phyloP scores from a whole-genome alignment of 2,113 vertebrate genomes.

The Bucco capensis region DNA sequence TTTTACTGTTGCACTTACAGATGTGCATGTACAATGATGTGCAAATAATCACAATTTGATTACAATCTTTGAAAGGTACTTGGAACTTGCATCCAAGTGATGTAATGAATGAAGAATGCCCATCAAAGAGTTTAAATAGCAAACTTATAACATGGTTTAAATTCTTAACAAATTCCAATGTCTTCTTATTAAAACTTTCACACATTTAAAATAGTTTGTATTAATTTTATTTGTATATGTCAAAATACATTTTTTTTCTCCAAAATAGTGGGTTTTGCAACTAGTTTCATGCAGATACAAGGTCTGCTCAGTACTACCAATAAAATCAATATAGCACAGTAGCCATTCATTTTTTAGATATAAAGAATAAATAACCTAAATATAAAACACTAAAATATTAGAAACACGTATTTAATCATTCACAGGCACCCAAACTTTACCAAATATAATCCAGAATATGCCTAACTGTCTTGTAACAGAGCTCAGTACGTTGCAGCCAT shows the following conservation, averaged over 20 bases:
- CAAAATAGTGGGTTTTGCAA: conserved; percentile 86
- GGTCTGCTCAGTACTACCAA: conserved; percentile 86
- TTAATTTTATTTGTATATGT: conserved; percentile 89
- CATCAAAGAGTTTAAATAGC: conserved; percentile 67
- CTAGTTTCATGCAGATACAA: conserved; percentile 87
- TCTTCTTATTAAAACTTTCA: conserved; percentile 77
- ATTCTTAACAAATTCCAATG: conserved; percentile 37
- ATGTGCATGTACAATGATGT: conserved; percentile 75
- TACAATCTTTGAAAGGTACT: conserved; percentile 70
- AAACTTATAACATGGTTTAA: conserved; percentile 69
- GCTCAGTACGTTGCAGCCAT: conserved; percentile 65
- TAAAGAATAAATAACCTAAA: conserved; percentile 91
- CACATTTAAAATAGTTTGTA: conserved; percentile 85
- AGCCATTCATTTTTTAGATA: conserved; percentile 82
- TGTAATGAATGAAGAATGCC: conserved; percentile 67
- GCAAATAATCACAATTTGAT: conserved; percentile 74
- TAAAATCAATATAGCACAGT: conserved; percentile 85
- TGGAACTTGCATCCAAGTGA: conserved; percentile 65
- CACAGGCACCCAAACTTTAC: conserved; percentile 82
- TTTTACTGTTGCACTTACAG: conserved; percentile 77
- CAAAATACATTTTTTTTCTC: conserved; percentile 86
- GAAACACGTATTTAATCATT: conserved; percentile 82
- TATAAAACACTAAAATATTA: conserved; percentile 89
- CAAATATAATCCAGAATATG: conserved; percentile 78
- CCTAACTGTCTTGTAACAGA: conserved; percentile 74